These are phyloP conservation scores for Holotrichia oblita DNA, from an alignment of 1,140 invertebrate species.

Conservation along the genomic window DNA sequence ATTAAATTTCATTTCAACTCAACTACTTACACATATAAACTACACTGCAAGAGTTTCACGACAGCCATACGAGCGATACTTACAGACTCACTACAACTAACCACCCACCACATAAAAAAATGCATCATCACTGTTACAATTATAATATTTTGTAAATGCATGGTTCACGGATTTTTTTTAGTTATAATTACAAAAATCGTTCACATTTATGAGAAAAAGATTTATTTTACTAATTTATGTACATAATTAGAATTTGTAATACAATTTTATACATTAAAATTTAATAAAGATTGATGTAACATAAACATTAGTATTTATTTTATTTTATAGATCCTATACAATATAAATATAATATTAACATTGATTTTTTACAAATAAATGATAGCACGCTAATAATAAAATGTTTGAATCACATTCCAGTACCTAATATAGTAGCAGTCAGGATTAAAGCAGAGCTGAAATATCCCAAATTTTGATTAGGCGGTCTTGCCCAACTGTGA, in stretches of 20 bases:
- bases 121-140: no score
- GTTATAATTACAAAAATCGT: no score
- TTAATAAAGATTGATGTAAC: slow-evolving; percentile 31
- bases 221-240: slow-evolving; percentile 20
- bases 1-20: no score
- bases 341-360: slow-evolving; percentile 46
- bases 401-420: slow-evolving; percentile 42
- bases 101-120: no score
- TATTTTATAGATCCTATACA: slow-evolving; percentile 43
- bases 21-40: no score
- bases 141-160: no score
- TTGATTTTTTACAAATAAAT: slow-evolving; percentile 41
- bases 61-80: no score
- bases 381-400: slow-evolving; percentile 44
- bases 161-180: no score
- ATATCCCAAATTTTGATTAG: slow-evolving; percentile 92
- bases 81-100: no score
- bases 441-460: slow-evolving; percentile 63
- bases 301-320: no score
- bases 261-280: slow-evolving; percentile 34
- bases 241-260: slow-evolving; percentile 25
- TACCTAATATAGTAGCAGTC: slow-evolving; percentile 32
- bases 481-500: slow-evolving; percentile 94
- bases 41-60: no score
- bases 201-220: slow-evolving; percentile 27